Conservation (phyloP, 2,113 vertebrate species). For the Pyrgilauda ruficollis region DNA sequence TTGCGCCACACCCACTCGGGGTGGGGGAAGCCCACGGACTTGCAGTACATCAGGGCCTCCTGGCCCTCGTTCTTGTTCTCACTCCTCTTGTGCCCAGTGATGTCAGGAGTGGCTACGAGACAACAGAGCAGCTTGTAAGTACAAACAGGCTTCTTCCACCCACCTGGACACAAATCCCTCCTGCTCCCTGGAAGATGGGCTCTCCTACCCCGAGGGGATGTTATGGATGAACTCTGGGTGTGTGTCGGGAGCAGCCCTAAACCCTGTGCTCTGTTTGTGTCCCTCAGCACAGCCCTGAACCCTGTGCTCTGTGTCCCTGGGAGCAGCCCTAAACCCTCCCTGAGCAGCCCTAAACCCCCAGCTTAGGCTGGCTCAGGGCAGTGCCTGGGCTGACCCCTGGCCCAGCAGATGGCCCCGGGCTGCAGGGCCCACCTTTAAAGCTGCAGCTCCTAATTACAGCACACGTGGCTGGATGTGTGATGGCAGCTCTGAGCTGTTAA, state of each 20-base stretch:
- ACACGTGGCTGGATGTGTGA: constrained; percentile 50
- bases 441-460: constrained; percentile 21
- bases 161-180: accelerated
- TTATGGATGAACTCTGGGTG: background rate
- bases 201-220: background rate
- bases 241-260: too few relatives aligned
- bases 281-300: background rate
- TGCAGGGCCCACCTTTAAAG: constrained; percentile 30
- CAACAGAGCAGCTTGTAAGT: background rate
- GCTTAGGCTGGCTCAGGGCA: constrained; percentile 18
- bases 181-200: background rate
- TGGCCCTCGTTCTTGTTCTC: constrained; percentile 98
- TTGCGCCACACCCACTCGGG: constrained; percentile 92
- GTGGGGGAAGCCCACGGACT: constrained; percentile 92
- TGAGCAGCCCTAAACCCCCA: background rate
- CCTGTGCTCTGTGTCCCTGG: background rate
- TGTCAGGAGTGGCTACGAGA: constrained; percentile 83
- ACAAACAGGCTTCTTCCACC: background rate
- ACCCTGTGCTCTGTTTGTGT: background rate
- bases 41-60: constrained; percentile 90
- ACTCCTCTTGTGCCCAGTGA: constrained; percentile 92
- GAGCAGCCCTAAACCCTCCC: background rate
- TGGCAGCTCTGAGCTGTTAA: constrained; percentile 37
- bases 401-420: constrained; percentile 49
- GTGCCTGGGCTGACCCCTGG: constrained; percentile 35